phyloP scores from a whole-genome alignment of 2,888 invertebrate species.

The Drosophila setosimentum region DNA sequence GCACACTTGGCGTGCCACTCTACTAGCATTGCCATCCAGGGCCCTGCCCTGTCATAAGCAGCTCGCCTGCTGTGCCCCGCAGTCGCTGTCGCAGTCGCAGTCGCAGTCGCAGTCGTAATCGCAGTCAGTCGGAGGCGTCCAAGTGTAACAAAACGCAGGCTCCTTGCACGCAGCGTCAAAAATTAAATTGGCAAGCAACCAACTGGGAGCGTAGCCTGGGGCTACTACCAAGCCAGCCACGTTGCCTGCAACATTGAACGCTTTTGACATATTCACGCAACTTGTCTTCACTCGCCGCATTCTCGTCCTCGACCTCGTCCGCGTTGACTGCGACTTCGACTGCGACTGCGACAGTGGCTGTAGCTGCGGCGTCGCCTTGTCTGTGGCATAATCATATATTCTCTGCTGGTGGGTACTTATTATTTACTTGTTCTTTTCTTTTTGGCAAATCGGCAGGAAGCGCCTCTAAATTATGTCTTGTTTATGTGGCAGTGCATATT shows the following conservation, averaged over 20 bases:
- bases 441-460: constrained; percentile 82
- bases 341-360: constrained; percentile 44
- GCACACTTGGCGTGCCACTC: constrained; percentile 71
- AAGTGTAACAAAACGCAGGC: constrained; percentile 78
- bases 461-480: constrained; percentile 79
- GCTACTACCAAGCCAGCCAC: constrained; percentile 34
- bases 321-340: constrained; percentile 6
- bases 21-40: constrained; percentile 11
- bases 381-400: constrained; percentile 81
- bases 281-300: constrained; percentile 50
- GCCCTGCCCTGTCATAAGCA: constrained; percentile 70
- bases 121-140: constrained; percentile 75
- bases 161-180: constrained; percentile 78
- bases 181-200: constrained; percentile 84
- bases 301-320: constrained; percentile 36
- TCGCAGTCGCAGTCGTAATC: constrained; percentile 24
- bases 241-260: constrained; percentile 76
- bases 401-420: constrained; percentile 70
- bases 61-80: constrained; percentile 67
- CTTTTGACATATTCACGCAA: constrained; percentile 79
- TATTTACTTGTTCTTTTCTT: constrained; percentile 68
- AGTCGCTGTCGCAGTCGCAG: constrained; percentile 27
- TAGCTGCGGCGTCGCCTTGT: constrained; percentile 71
- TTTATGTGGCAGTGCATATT: constrained; percentile 80
- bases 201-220: constrained; percentile 54